Evolutionary conservation across 2,888 invertebrate species (phyloP).

Genomic region (Drosophila stalkeri): DNA sequence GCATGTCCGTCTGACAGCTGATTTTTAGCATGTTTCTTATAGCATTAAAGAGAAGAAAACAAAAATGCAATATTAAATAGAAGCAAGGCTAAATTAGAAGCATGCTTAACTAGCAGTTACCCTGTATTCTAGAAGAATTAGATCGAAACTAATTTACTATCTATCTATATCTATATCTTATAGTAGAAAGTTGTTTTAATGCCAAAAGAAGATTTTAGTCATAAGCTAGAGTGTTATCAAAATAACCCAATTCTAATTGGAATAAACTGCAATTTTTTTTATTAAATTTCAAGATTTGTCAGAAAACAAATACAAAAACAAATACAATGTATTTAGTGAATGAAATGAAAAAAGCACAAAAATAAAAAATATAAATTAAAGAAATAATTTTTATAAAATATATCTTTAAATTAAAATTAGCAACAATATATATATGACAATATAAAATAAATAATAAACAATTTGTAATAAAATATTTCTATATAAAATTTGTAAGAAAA

Average conservation of each 20-base stretch:
- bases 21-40: conserved; percentile 27
- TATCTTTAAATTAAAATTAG: background rate
- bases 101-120: background rate
- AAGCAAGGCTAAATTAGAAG: background rate
- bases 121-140: background rate
- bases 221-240: no score
- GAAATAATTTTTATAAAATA: background rate
- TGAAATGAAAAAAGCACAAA: background rate
- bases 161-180: no score
- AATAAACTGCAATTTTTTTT: no score
- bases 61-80: background rate
- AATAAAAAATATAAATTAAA: background rate
- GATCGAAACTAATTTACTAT: no score
- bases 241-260: no score
- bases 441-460: background rate
- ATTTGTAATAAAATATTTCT: background rate
- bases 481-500: background rate
- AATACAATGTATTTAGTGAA: background rate
- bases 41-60: conserved; percentile 5
- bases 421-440: background rate
- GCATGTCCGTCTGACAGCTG: conserved; percentile 38
- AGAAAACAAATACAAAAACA: background rate
- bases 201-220: no score
- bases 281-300: background rate
- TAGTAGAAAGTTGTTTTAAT: no score